These are phyloP conservation scores for Argynnis bischoffii DNA, from an alignment of 2,888 invertebrate genomes.

Conservation along the genomic window DNA sequence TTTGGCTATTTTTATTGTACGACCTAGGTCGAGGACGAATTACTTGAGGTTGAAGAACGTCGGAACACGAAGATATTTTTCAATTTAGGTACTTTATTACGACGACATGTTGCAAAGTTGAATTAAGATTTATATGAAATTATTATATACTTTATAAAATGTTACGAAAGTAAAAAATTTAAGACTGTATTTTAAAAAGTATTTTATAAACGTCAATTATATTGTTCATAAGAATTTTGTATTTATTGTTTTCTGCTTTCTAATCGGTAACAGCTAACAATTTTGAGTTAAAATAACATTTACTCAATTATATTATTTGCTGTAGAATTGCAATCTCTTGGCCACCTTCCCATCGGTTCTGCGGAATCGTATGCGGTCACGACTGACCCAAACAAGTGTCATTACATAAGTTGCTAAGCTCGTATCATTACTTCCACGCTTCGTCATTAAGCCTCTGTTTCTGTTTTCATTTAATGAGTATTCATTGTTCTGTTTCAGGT, in stretches of 20 bases:
- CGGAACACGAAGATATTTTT: slow-evolving; percentile 23
- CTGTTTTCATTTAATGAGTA: slow-evolving; percentile 36
- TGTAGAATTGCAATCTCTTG: slow-evolving; percentile 6
- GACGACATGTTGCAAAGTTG: neutral
- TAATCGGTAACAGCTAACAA: neutral
- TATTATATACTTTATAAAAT: too few species aligned
- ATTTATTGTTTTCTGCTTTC: neutral
- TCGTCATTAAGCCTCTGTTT: slow-evolving; percentile 33
- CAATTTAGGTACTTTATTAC: slow-evolving; percentile 17
- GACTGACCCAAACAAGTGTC: slow-evolving; percentile 40
- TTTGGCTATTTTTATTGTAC: slow-evolving; percentile 41
- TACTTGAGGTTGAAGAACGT: slow-evolving; percentile 16
- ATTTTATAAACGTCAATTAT: too few species aligned
- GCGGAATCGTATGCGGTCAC: slow-evolving; percentile 33
- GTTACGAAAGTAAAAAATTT: too few species aligned
- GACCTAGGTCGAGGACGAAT: slow-evolving; percentile 34
- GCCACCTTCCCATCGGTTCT: slow-evolving; percentile 24
- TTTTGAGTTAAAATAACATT: slow-evolving; percentile 3
- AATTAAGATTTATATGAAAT: too few species aligned
- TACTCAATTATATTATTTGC: slow-evolving; percentile 15
- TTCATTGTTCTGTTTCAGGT: slow-evolving; percentile 69
- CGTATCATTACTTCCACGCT: slow-evolving; percentile 35
- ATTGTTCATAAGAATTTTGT: too few species aligned
- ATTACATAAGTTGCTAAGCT: slow-evolving; percentile 37
- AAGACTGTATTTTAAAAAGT: too few species aligned